These are phyloP conservation scores for Silurus meridionalis DNA, from an alignment of 2,113 vertebrate species.

Conservation along the genomic window DNA sequence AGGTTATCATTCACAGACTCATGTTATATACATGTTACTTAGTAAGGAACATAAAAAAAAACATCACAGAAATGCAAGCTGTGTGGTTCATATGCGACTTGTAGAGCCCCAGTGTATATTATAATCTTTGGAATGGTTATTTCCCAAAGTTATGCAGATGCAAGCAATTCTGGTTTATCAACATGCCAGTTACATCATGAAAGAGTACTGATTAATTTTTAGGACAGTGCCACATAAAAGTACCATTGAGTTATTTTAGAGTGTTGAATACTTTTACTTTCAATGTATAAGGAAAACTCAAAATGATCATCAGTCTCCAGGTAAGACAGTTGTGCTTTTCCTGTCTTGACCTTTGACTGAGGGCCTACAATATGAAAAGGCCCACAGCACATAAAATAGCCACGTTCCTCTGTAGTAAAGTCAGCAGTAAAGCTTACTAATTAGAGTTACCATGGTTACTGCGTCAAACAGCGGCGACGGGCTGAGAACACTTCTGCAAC, in stretches of 20 bases:
- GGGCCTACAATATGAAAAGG: constrained; percentile 90
- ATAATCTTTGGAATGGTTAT: neutral
- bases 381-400: constrained; percentile 98
- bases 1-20: neutral
- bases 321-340: constrained; percentile 80
- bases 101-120: neutral
- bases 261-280: neutral
- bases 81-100: neutral
- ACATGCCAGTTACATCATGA: neutral
- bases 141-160: neutral
- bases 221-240: neutral
- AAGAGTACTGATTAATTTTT: neutral
- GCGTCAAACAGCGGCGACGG: constrained; percentile 87
- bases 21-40: neutral
- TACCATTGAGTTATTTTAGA: neutral
- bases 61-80: neutral
- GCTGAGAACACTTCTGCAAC: constrained; percentile 90
- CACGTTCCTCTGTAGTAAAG: constrained; percentile 98
- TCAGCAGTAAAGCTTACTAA: constrained; percentile 96
- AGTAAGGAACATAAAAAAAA: neutral
- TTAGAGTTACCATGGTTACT: constrained; percentile 96
- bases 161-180: neutral
- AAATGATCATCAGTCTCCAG: constrained; percentile 77
- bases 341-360: constrained; percentile 92
- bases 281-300: neutral